Base-by-base conservation (phyloP, 2,113 vertebrate species). In the Chionis minor region DNA sequence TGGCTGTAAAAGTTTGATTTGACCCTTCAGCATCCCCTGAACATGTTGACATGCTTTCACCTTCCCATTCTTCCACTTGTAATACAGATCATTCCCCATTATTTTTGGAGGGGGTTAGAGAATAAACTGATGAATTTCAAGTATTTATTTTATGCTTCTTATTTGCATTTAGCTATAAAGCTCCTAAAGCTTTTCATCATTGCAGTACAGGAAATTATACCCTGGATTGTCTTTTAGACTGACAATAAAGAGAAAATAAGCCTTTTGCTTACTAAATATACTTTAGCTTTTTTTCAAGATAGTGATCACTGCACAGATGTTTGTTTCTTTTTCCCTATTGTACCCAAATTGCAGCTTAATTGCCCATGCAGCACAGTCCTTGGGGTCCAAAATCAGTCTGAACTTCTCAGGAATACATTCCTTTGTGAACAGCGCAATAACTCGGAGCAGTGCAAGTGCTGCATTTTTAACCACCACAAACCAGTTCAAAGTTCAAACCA, bases 151-250 rank as follows among this genome's bases (percentile, higher is more conserved):
- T 38, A 84, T 24, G 73, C 33, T n/a, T 52, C 59, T 84, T 81
- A 93, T 66, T 91, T 79, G n/a, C 55, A 78, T 70, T 86, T 81
- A 78, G 69, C n/a, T 90, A 44, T 58, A 67, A 92, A 89, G 70
- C 69, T 92, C 63, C 56, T 81, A 63, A 74, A 91, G 49, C 16
- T 72, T 70, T 85, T 88, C 51, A 81, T 74, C 32, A 55, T 86
- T 91, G 84, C 70, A 69, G 22, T 54, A 62, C 28, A 88, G 35
- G 69, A 84, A 81, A 86, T 83, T 63, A 86, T 40, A 84, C 67
- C 44, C 63, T 82, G 23, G 71, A 81, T 81, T 90, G 72, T 79
- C 90, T 95, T 95, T 91, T 58, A 88, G 51, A 54, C 47, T 82
- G 94, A 40, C 70, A 66, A 54, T 55, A 58, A 91, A 81, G 70